Percentiles rank a stretch among this genome's conserved stretches.
Conservation (phyloP, 37 sponge, comb jelly and placozoan species). For the Axinella damicornis region DNA sequence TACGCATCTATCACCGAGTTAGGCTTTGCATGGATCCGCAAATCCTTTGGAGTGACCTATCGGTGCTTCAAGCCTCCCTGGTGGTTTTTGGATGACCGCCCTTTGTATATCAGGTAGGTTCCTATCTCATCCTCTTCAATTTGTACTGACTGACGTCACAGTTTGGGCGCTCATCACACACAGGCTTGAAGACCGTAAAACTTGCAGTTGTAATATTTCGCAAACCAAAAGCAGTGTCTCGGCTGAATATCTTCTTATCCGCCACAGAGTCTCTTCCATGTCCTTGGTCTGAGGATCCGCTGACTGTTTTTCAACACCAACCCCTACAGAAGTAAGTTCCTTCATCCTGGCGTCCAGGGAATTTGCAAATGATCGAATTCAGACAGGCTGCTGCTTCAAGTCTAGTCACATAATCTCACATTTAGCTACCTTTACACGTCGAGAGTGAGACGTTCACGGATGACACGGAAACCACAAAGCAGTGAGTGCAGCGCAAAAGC, state of each 20-base stretch:
- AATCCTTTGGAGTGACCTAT: too few species aligned
- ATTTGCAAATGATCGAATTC: background rate
- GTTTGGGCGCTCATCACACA: background rate
- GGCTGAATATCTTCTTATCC: background rate
- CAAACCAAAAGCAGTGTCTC: too few species aligned
- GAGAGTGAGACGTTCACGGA: too few species aligned
- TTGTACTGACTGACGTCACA: background rate
- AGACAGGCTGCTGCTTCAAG: background rate
- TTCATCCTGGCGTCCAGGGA: conserved; percentile 8
- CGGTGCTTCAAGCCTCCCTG: too few species aligned
- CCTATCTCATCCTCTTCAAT: background rate
- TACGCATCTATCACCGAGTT: too few species aligned
- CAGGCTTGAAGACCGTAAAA: background rate
- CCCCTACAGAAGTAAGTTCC: background rate
- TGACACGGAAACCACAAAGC: too few species aligned
- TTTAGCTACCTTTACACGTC: too few species aligned
- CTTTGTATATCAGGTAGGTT: too few species aligned
- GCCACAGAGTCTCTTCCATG: conserved; percentile 12
- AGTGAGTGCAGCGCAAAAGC: too few species aligned
- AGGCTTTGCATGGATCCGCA: too few species aligned
- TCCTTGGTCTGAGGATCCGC: background rate
- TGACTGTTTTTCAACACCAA: background rate
- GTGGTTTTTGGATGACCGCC: too few species aligned
- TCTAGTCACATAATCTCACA: too few species aligned
- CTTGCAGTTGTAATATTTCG: background rate